Evolutionary conservation across 2,113 vertebrate genomes (phyloP).

Genomic region (Ancistrus triradiatus): DNA sequence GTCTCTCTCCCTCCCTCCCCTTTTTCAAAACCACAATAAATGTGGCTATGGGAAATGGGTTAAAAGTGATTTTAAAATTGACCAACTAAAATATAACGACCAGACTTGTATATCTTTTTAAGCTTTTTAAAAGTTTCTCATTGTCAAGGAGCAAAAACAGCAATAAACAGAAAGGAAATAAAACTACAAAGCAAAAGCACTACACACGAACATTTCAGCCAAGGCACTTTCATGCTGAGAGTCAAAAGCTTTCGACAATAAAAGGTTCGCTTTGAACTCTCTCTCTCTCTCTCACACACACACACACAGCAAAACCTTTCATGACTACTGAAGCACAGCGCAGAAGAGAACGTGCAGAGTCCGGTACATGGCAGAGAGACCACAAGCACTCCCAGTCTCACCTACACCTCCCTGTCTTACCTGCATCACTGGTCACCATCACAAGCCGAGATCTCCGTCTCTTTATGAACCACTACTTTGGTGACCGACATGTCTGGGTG

Average conservation of each 20-base stretch:
- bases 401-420: conserved; percentile 71
- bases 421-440: conserved; percentile 95
- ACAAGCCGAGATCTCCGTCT: conserved; percentile 96
- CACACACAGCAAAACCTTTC: conserved; percentile 2
- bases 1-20: too few species aligned
- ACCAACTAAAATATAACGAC: too few species aligned
- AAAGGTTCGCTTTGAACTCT: not conserved
- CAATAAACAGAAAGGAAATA: not conserved
- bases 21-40: too few species aligned
- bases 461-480: conserved; percentile 99
- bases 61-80: too few species aligned
- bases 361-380: not conserved
- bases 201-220: not conserved
- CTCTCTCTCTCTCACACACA: not conserved
- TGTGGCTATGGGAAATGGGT: too few species aligned
- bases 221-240: not conserved
- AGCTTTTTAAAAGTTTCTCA: too few species aligned
- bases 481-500: conserved; percentile 99
- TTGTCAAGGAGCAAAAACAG: too few species aligned
- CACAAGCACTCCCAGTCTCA: conserved; percentile 7
- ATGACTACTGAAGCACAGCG: not conserved
- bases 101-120: too few species aligned
- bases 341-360: not conserved
- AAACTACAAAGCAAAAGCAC: conserved; percentile 1
- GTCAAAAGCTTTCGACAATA: not conserved